A percentile compares a stretch with the other conserved stretches of the same genome.
phyloP scores from a whole-genome alignment of 2,113 vertebrate genomes.

The Clarias gariepinus region DNA sequence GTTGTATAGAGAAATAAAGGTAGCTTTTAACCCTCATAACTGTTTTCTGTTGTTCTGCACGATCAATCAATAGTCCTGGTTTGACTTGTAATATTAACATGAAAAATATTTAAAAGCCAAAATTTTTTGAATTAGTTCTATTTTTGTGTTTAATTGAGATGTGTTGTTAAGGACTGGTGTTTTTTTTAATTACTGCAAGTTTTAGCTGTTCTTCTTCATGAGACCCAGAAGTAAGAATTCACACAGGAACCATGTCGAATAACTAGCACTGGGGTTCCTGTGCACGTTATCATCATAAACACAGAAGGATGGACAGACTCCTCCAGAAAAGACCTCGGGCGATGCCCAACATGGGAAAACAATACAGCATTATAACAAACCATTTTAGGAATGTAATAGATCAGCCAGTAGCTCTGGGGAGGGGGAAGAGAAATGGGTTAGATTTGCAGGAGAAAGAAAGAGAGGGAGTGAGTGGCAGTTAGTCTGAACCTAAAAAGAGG shows the following conservation, averaged over 20 bases:
- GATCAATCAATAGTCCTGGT: too few relatives aligned
- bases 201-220: background rate
- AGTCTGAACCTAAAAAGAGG: constrained; percentile 20
- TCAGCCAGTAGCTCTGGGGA: background rate
- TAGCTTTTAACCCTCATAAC: too few relatives aligned
- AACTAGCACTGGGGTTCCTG: background rate
- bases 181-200: background rate
- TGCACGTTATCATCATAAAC: background rate
- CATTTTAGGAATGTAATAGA: background rate
- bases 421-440: background rate
- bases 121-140: background rate
- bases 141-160: background rate
- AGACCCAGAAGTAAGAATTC: background rate
- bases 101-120: background rate
- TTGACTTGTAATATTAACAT: background rate
- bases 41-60: too few relatives aligned
- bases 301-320: background rate
- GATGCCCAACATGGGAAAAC: background rate
- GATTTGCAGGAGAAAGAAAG: constrained; percentile 4
- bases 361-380: background rate
- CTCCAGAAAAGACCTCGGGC: background rate
- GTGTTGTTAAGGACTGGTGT: background rate
- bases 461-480: constrained; percentile 7
- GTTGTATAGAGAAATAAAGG: too few relatives aligned
- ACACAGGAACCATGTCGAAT: background rate